These are phyloP conservation scores for Leucopsar rothschildi DNA, from an alignment of 2,113 vertebrate genomes.

Conservation along the genomic window DNA sequence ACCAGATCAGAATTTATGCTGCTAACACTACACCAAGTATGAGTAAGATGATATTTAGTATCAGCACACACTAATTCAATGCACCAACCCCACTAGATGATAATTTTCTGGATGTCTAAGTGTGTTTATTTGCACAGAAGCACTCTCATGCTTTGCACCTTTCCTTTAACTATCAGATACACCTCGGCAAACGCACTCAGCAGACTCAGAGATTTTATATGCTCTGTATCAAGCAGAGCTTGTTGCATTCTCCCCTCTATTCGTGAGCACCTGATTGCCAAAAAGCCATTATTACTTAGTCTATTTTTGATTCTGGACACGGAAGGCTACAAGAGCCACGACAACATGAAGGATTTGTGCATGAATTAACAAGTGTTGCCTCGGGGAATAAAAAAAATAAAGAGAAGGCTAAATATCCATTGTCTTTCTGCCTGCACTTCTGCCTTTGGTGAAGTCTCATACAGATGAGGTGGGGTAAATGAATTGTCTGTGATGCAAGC, in stretches of 20 bases:
- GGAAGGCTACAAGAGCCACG: neutral
- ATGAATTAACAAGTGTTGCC: neutral
- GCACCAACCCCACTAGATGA: neutral
- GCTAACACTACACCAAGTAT: neutral
- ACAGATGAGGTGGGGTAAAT: neutral
- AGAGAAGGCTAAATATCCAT: neutral
- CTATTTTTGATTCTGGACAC: neutral
- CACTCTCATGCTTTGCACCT: neutral
- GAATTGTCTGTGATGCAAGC: slow-evolving; percentile 17
- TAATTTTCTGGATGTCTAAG: neutral
- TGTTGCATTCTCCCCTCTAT: neutral
- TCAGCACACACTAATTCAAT: rapidly evolving
- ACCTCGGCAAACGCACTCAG: neutral
- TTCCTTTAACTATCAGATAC: neutral
- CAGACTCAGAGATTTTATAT: neutral
- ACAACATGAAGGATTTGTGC: neutral
- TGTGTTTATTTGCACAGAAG: neutral
- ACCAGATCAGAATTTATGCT: neutral
- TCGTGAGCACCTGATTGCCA: neutral
- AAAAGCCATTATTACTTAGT: neutral
- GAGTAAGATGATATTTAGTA: neutral
- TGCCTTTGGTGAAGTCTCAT: slow-evolving; percentile 29
- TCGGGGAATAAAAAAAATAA: neutral
- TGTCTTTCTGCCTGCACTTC: neutral
- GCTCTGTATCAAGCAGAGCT: neutral